Conservation (phyloP, 1,140 invertebrate genomes). For the Nasonia longicornis region DNA sequence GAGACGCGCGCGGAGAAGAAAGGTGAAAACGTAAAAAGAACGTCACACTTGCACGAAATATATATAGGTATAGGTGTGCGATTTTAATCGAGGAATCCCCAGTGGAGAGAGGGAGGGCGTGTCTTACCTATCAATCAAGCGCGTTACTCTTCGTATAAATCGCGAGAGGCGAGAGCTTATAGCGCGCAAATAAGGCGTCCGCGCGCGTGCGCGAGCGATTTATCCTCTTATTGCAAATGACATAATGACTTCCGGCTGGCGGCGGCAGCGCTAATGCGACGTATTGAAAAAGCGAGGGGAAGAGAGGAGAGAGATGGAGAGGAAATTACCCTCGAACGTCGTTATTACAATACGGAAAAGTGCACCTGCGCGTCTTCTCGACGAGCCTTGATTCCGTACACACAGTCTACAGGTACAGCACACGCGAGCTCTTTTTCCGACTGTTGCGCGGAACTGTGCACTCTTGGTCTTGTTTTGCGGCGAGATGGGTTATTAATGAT, state of each 20-base stretch:
- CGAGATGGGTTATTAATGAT: not conserved
- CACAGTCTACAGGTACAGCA: not conserved
- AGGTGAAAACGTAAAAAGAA: no score
- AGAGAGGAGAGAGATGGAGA: no score
- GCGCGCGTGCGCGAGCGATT: not conserved
- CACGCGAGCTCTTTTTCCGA: not conserved
- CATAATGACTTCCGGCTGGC: not conserved
- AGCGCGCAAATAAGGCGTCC: not conserved
- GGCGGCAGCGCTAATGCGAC: not conserved
- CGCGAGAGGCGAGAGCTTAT: not conserved
- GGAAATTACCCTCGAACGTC: not conserved
- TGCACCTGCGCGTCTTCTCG: not conserved
- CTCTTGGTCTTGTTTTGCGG: not conserved
- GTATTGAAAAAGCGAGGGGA: not conserved
- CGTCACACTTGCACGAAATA: not conserved
- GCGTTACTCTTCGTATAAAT: not conserved
- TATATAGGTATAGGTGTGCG: not conserved
- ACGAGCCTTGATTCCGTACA: no score
- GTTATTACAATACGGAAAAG: not conserved
- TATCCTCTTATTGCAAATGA: slow-evolving; percentile 3
- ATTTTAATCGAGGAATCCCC: not conserved
- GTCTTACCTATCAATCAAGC: not conserved
- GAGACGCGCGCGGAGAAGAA: no score
- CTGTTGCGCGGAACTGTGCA: not conserved
- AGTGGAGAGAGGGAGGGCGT: not conserved